A percentile compares a stretch with the other conserved stretches of the same genome.
Conservation (phyloP, 1,140 invertebrate genomes). For the Pseudomyrmex dendroicus region DNA sequence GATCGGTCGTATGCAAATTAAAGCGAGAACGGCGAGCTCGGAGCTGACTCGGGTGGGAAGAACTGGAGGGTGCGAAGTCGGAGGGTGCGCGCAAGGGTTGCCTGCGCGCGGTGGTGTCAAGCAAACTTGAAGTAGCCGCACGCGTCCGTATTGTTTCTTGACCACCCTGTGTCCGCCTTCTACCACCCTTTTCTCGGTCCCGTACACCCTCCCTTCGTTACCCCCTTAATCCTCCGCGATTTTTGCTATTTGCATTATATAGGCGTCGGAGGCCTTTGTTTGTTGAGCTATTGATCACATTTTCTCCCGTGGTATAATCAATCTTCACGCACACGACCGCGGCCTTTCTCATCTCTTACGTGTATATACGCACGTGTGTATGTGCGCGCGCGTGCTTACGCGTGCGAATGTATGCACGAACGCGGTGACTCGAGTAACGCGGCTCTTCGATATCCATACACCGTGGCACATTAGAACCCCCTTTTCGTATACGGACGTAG, state of each 20-base stretch:
- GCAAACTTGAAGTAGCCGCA: slow-evolving; percentile 68
- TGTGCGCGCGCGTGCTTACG: slow-evolving; percentile 64
- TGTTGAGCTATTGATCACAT: slow-evolving; percentile 85
- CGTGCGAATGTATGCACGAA: slow-evolving; percentile 71
- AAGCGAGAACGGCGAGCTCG: slow-evolving; percentile 58
- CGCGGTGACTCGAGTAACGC: slow-evolving; percentile 60
- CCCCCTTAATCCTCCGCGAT: slow-evolving; percentile 76
- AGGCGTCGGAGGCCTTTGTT: slow-evolving; percentile 82
- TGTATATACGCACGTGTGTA: slow-evolving; percentile 56
- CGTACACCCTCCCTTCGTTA: slow-evolving; percentile 20
- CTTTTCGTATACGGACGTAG: slow-evolving; percentile 71
- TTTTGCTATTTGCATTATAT: slow-evolving; percentile 83
- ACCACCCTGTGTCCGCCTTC: slow-evolving; percentile 46
- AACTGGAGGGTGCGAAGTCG: slow-evolving; percentile 66
- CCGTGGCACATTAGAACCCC: slow-evolving; percentile 75
- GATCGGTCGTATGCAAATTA: slow-evolving; percentile 74
- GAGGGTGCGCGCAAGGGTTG: slow-evolving; percentile 29
- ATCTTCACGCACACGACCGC: slow-evolving; percentile 82
- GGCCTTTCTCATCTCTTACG: slow-evolving; percentile 74
- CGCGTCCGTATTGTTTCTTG: slow-evolving; percentile 74
- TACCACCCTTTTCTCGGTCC: slow-evolving; percentile 15
- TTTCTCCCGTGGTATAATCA: slow-evolving; percentile 85
- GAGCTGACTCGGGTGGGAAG: slow-evolving; percentile 44
- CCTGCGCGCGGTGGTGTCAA: slow-evolving; percentile 66
- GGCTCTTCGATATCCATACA: slow-evolving; percentile 71